Conservation (phyloP, 2,888 invertebrate genomes). For the Crossocerus cetratus region DNA sequence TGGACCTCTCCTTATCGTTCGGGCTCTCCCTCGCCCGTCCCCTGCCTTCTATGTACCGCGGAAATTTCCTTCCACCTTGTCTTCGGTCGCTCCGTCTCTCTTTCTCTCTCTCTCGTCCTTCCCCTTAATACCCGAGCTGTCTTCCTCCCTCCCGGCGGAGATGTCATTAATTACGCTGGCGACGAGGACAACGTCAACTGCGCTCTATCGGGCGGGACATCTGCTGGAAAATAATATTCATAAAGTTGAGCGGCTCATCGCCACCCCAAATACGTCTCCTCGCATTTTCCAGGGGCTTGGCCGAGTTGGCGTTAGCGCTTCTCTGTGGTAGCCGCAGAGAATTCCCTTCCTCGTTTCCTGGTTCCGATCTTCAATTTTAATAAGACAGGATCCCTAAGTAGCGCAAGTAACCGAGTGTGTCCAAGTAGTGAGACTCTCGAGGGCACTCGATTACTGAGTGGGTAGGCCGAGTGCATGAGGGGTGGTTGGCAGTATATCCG, state of each 20-base stretch:
- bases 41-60: slow-evolving; percentile 34
- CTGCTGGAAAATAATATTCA: slow-evolving; percentile 77
- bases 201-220: slow-evolving; percentile 76
- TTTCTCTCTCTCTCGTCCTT: slow-evolving; percentile 10
- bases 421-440: no score
- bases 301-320: not conserved
- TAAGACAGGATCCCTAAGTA: no score
- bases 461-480: no score
- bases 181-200: slow-evolving; percentile 62
- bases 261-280: slow-evolving; percentile 32
- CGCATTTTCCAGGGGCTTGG: slow-evolving; percentile 33
- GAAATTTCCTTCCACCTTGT: slow-evolving; percentile 19
- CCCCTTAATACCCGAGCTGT: slow-evolving; percentile 31
- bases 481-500: no score
- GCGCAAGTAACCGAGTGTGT: no score
- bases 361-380: no score
- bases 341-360: no score
- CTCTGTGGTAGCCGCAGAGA: no score
- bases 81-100: slow-evolving; percentile 15
- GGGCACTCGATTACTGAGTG: not conserved
- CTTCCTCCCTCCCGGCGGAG: slow-evolving; percentile 31
- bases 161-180: slow-evolving; percentile 75
- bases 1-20: slow-evolving; percentile 56
- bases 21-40: slow-evolving; percentile 18
- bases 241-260: slow-evolving; percentile 69